Evolutionary conservation across 2,797 vertebrate genomes (phyloP), one percentile per base, ranked within the genome.

Genomic region (Pseudomugil gertrudae): DNA sequence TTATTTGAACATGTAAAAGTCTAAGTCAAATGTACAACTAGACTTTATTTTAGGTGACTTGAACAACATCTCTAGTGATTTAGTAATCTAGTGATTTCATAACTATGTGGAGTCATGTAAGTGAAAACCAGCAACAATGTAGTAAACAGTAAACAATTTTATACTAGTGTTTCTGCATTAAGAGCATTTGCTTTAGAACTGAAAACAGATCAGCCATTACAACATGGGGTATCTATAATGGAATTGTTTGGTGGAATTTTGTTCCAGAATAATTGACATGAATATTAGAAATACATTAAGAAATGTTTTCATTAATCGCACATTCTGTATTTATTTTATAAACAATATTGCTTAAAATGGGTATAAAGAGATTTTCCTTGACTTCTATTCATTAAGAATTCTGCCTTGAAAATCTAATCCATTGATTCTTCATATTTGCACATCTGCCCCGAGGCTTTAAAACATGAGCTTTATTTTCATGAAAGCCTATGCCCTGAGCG

Each of bases 341-440:
- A 9, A 21, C 36, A 40, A 9, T 7, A 21, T 21, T 21, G 3
- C 9, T 10, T 45, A n/a, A 9, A 9, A 8, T 43, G 17, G 9
- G 2, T 21, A 45, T 21, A 9, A 45, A 21, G 10, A 45, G 43
- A 21, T 21, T 21, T 45, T 45, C 8, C 43, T 21, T 45, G 19
- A 45, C n/a, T 7, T 45, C 2, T 3, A 21, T 45, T 21, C n/a
- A 45, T 45, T 21, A 45, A 9, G 43, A 45, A 45, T 45, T 45
- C 43, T 45, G n/a, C 43, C n/a, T 14, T 26, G 45, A 48, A 50
- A 50, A 50, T 50, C 23, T 50, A 24, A 50, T 50, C 47, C 23
- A 50, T 50, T 50, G 47, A 50, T 50, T 50, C 14, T 50, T 50
- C 23, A 50, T 24, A 50, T 50, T 48, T 50, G 47, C 23, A 50